Percentiles rank a stretch among this genome's conserved stretches.
Conservation (phyloP, 1,140 invertebrate species). For the Drosophila simulans region DNA sequence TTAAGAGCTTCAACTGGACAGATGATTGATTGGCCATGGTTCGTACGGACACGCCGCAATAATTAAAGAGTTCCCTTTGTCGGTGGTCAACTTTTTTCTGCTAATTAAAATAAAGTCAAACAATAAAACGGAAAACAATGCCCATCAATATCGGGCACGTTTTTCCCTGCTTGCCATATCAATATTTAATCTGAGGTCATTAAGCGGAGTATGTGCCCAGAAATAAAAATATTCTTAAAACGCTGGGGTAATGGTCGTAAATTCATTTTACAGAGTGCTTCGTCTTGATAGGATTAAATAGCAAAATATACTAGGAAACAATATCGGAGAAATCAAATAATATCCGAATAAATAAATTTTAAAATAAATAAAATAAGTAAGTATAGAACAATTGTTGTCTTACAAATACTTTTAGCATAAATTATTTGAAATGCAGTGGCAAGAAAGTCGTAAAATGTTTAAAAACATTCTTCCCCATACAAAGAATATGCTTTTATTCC, state of each 20-base stretch:
- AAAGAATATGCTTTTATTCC: neutral
- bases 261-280: neutral
- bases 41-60: slow-evolving; percentile 1
- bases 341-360: no score
- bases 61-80: slow-evolving; percentile 4
- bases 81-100: slow-evolving; percentile 13
- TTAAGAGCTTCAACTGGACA: slow-evolving; percentile 34
- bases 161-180: slow-evolving; percentile 61
- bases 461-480: no score
- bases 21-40: slow-evolving; percentile 40
- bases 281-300: neutral
- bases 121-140: slow-evolving; percentile 27
- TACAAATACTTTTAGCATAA: no score
- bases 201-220: neutral
- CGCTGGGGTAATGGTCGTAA: neutral
- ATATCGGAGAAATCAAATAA: no score
- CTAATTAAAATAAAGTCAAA: slow-evolving; percentile 58
- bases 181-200: slow-evolving; percentile 59
- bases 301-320: no score
- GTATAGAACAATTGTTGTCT: no score
- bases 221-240: neutral
- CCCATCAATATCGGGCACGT: slow-evolving; percentile 33
- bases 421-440: no score
- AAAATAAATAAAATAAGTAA: no score
- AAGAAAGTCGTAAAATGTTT: no score